Evolutionary conservation across 2,888 invertebrate species (phyloP).

Genomic region (Psococerastis gibbosa): DNA sequence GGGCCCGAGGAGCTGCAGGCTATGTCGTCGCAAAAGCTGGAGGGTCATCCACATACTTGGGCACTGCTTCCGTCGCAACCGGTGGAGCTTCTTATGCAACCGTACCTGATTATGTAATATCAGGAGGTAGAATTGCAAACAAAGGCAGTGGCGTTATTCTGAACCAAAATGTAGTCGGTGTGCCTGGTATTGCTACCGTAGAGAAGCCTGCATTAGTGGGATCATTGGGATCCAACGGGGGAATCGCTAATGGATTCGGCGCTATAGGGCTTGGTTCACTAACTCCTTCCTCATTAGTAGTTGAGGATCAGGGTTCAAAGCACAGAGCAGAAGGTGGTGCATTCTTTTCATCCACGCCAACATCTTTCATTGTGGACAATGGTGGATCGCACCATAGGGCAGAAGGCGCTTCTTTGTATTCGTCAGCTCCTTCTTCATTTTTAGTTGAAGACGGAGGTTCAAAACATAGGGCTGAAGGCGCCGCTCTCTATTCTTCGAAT

Average conservation of each 20-base stretch:
- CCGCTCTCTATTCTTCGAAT: slow-evolving; percentile 7
- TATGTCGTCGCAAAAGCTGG: not conserved
- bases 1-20: slow-evolving; percentile 28
- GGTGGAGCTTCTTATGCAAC: slow-evolving; percentile 20
- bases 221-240: not conserved
- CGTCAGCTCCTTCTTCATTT: no score
- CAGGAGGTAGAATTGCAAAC: slow-evolving; percentile 21
- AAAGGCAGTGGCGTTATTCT: slow-evolving; percentile 19
- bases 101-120: slow-evolving; percentile 22
- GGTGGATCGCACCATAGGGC: no score
- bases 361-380: no score
- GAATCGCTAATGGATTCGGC: not conserved
- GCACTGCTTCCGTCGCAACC: not conserved
- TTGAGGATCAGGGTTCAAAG: no score
- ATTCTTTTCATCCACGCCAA: not conserved
- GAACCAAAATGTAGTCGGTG: not conserved
- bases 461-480: slow-evolving; percentile 4
- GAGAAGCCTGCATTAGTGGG: no score
- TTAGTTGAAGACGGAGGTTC: no score
- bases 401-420: slow-evolving; percentile 7
- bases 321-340: not conserved
- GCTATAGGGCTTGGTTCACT: not conserved
- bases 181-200: no score
- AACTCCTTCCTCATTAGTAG: not conserved
- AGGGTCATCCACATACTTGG: not conserved